Conservation (phyloP, 2,797 vertebrate species). For the Sebastes matsubarae region DNA sequence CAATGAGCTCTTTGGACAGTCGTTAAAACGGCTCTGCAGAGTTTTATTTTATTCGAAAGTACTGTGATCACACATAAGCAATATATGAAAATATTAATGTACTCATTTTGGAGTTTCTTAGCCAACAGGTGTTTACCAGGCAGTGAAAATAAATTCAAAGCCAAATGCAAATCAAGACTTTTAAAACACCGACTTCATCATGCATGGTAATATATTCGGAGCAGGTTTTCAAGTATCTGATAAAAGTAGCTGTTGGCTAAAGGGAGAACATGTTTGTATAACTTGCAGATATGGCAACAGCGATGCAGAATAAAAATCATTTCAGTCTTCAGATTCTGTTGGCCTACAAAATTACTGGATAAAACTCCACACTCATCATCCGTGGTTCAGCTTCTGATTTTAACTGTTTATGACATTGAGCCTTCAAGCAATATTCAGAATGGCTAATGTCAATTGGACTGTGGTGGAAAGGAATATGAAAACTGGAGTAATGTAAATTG, state of each 20-base stretch:
- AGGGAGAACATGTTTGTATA: conserved; percentile 27
- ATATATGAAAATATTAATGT: neutral
- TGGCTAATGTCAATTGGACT: neutral
- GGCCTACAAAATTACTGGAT: neutral
- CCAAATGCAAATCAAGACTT: neutral
- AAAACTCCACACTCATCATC: neutral
- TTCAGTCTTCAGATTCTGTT: neutral
- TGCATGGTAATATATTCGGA: conserved; percentile 8
- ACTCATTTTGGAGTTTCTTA: neutral
- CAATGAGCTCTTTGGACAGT: neutral
- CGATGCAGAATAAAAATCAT: conserved; percentile 11
- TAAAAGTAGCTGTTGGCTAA: conserved; percentile 18
- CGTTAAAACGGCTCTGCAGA: neutral
- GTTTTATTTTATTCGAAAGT: neutral
- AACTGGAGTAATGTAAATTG: neutral
- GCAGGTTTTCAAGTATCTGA: conserved; percentile 1
- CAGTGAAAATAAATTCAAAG: neutral
- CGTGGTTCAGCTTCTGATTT: neutral
- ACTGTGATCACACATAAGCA: neutral
- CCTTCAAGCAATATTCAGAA: neutral
- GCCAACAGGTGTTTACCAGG: neutral
- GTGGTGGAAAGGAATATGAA: neutral
- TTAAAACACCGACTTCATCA: conserved; percentile 3
- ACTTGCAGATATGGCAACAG: conserved; percentile 5
- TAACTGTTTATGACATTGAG: neutral